Conservation (phyloP, 2,113 vertebrate genomes). For the Anoplopoma fimbria region DNA sequence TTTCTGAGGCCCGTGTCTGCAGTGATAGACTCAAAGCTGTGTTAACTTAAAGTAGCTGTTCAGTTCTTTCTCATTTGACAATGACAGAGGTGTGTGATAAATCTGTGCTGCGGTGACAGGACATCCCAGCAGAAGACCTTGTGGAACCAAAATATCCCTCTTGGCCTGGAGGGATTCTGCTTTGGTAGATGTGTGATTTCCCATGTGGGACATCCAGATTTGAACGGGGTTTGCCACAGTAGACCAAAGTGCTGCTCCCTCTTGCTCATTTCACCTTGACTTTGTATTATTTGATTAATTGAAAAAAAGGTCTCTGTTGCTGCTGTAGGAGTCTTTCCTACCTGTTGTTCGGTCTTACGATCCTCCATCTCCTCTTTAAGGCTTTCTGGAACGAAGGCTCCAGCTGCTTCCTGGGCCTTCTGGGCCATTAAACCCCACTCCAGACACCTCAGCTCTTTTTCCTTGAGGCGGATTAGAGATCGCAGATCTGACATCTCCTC, state of each 20-base stretch:
- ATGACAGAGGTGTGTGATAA: conserved; percentile 44
- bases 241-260: conserved; percentile 70
- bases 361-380: conserved; percentile 78
- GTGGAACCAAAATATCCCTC: conserved; percentile 78
- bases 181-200: conserved; percentile 81
- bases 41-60: conserved; percentile 7
- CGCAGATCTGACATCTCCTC: conserved; percentile 88
- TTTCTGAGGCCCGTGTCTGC: neutral
- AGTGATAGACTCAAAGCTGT: neutral
- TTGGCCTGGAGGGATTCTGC: conserved; percentile 80
- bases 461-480: conserved; percentile 81
- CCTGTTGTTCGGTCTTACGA: conserved; percentile 71
- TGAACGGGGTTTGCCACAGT: conserved; percentile 74
- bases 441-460: conserved; percentile 86
- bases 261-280: conserved; percentile 78
- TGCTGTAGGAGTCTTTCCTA: conserved; percentile 35
- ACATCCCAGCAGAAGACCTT: conserved; percentile 75
- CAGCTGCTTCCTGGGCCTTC: conserved; percentile 82
- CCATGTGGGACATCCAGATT: conserved; percentile 74
- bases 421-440: conserved; percentile 85
- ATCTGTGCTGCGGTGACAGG: conserved; percentile 64
- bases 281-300: conserved; percentile 58
- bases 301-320: conserved; percentile 12
- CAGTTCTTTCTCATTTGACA: conserved; percentile 41
- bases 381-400: conserved; percentile 82